Conservation (phyloP, 2,888 invertebrate species). For the Isotomurus palustris region DNA sequence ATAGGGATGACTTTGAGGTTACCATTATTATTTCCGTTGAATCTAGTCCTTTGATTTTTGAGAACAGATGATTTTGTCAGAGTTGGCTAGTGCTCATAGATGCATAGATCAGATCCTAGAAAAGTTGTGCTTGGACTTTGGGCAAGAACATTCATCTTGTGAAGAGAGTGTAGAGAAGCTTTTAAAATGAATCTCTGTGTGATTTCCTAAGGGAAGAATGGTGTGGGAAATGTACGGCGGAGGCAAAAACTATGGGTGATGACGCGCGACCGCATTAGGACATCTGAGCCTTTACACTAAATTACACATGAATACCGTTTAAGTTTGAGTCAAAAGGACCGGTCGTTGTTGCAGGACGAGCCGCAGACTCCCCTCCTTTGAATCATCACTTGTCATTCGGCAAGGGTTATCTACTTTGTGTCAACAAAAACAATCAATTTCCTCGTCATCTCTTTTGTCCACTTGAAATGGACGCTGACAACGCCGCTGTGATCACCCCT, state of each 20-base stretch:
- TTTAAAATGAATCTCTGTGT: neutral
- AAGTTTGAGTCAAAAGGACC: neutral
- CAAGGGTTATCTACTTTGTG: no score
- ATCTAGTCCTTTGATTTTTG: neutral
- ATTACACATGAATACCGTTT: constrained; percentile 31
- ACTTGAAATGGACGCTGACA: no score
- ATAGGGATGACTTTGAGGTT: constrained; percentile 3
- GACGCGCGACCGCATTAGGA: constrained; percentile 35
- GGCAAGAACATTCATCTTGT: neutral
- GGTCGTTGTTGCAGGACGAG: neutral
- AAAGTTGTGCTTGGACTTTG: neutral
- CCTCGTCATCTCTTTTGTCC: no score
- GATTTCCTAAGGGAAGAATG: neutral
- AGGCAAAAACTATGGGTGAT: constrained; percentile 12
- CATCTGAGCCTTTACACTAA: constrained; percentile 40
- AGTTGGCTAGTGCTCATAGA: no score
- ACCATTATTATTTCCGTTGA: neutral
- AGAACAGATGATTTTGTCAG: no score
- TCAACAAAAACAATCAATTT: constrained; percentile 9
- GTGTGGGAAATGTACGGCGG: neutral
- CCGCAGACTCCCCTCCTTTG: constrained; percentile 1
- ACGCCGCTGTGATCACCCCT: no score
- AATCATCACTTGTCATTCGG: no score
- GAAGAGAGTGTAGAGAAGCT: neutral
- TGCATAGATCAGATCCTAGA: neutral